Base-by-base conservation (phyloP, 1,140 invertebrate species). In the Ectropis grisescens region DNA sequence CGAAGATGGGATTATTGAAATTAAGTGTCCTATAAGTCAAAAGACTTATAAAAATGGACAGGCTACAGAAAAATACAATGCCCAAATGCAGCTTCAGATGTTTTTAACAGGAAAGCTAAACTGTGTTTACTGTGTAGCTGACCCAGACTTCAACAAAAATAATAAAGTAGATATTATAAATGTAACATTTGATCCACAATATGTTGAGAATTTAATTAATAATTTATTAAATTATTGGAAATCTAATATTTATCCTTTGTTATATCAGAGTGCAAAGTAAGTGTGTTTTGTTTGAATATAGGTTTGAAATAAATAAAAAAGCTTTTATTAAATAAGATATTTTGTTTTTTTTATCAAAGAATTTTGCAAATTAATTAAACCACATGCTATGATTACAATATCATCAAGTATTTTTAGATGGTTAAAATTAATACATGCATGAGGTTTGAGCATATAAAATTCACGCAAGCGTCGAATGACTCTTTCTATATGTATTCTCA, bases 401-500 rank as follows among this genome's bases (percentile, higher is more conserved):
- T 41, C 41, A 38, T 50, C 38, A 28, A 58, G 51, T 24, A 57
- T 30, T 29, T 58, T 41, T 2, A 75, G 11, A 2, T 50, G 55
- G 34, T 43, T 47, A 36, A 34, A 27, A 33, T 58, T 49, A 7
- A 72, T 29, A 41, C 33, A 51, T 29, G 68, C 45, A 59, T 80
- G 65, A 30, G 66, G 67, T 45, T 48, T 58, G 35, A 79, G 34
- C 15, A 70, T 49, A 10, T 11, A 11, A 28, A 48, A 54, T 38
- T 48, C 39, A 7, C 41, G 11, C 15, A 58, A 38, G 31, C 31
- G 53, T 11, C 50, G 16, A 30, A 81, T 78, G 1, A 68, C 62
- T 28, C 76, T 11, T 41, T 80, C 72, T 9, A 81, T 36, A 36
- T 82, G 61, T 25, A 80, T 69, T 36, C 71, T 26, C 11, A 39